phyloP scores from a whole-genome alignment of 2,888 invertebrate genomes.

The Noctua fimbriata region DNA sequence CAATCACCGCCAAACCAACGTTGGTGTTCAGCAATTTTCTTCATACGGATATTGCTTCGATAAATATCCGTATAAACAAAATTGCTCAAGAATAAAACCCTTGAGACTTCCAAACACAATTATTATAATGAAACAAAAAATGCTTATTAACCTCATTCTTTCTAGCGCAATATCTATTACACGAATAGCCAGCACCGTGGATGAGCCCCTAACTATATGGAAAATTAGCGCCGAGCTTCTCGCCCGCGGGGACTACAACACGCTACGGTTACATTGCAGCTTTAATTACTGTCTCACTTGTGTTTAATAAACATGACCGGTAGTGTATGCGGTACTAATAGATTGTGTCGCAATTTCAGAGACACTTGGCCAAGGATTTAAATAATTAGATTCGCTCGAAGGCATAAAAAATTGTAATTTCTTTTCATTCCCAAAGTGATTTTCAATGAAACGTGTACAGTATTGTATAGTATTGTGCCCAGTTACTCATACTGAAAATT shows the following conservation, averaged over 20 bases:
- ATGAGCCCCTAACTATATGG: conserved; percentile 67
- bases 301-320: conserved; percentile 55
- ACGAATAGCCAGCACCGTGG: conserved; percentile 59
- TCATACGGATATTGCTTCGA: not conserved
- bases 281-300: conserved; percentile 75
- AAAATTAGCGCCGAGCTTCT: conserved; percentile 68
- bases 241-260: conserved; percentile 66
- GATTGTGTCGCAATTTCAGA: conserved; percentile 50
- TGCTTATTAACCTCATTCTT: conserved; percentile 28
- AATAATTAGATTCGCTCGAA: not conserved
- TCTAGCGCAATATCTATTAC: conserved; percentile 64
- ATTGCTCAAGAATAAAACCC: not conserved
- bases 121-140: conserved; percentile 30
- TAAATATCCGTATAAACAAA: conserved; percentile 12
- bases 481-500: not conserved
- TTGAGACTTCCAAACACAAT: not conserved
- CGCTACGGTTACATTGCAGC: conserved; percentile 73
- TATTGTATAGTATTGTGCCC: not conserved
- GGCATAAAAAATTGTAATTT: not conserved
- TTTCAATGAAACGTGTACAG: not conserved
- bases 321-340: conserved; percentile 55
- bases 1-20: not conserved
- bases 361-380: conserved; percentile 23
- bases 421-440: not conserved
- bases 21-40: not conserved